These are phyloP conservation scores for Balaenoptera acutorostrata DNA, from an alignment of 2,113 vertebrate species.

Conservation along the genomic window DNA sequence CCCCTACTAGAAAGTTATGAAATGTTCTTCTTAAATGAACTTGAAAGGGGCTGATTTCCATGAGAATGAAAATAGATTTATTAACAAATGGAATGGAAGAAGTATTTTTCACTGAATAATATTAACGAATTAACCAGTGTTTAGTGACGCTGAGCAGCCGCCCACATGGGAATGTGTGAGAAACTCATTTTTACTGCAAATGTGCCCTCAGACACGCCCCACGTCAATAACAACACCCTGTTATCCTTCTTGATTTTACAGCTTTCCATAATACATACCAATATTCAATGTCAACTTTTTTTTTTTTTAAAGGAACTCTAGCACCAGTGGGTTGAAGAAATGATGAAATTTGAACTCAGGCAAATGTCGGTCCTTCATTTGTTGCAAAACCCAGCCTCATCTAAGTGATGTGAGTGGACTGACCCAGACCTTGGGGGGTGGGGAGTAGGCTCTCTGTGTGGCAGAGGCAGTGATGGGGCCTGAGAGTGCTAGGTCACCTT, in stretches of 20 bases:
- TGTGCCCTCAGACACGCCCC: conserved; percentile 16
- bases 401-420: not conserved
- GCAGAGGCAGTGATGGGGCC: not conserved
- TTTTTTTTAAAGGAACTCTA: not conserved
- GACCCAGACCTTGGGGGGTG: not conserved
- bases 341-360: not conserved
- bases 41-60: conserved; percentile 53
- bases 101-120: conserved; percentile 60
- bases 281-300: not conserved
- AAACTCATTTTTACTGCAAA: conserved; percentile 74
- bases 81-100: conserved; percentile 64
- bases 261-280: not conserved
- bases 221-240: not conserved
- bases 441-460: not conserved
- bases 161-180: conserved; percentile 45
- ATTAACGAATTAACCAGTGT: conserved; percentile 72
- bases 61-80: conserved; percentile 69
- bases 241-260: not conserved
- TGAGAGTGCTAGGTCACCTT: not conserved
- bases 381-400: not conserved
- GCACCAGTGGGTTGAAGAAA: not conserved
- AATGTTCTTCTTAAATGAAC: conserved; percentile 59
- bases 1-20: conserved; percentile 55
- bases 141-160: conserved; percentile 34
- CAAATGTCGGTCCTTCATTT: not conserved